Conservation (phyloP, 2,113 vertebrate species). For the Miniopterus natalensis region DNA sequence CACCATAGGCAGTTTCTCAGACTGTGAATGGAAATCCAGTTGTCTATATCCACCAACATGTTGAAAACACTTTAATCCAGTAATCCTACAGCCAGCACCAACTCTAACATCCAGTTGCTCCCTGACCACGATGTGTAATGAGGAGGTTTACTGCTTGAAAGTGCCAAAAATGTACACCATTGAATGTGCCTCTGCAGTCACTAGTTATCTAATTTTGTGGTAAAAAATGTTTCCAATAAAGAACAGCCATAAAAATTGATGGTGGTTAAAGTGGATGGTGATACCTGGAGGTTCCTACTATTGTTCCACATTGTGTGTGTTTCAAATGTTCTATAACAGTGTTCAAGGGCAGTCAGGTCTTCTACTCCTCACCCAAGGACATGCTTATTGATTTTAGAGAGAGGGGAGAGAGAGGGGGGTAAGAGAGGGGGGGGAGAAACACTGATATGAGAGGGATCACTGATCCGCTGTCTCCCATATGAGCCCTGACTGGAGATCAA, state of each 20-base stretch:
- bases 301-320: background rate
- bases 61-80: background rate
- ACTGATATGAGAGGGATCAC: too few species aligned
- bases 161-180: background rate
- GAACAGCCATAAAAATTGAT: background rate
- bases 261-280: background rate
- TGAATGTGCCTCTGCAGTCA: background rate
- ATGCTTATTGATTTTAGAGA: too few species aligned
- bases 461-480: too few species aligned
- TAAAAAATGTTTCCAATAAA: background rate
- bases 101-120: background rate
- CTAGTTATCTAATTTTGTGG: background rate
- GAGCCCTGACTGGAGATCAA: too few species aligned
- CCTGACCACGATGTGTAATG: background rate
- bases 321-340: background rate
- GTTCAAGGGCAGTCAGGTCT: background rate
- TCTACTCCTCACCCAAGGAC: too few species aligned
- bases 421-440: too few species aligned
- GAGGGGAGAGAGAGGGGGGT: too few species aligned
- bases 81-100: background rate
- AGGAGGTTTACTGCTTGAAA: background rate
- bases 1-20: background rate
- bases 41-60: background rate
- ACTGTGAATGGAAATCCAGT: background rate
- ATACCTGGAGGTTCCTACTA: background rate